These are phyloP conservation scores for Charanyca ferruginea DNA, from an alignment of 2,888 invertebrate genomes.

Conservation along the genomic window DNA sequence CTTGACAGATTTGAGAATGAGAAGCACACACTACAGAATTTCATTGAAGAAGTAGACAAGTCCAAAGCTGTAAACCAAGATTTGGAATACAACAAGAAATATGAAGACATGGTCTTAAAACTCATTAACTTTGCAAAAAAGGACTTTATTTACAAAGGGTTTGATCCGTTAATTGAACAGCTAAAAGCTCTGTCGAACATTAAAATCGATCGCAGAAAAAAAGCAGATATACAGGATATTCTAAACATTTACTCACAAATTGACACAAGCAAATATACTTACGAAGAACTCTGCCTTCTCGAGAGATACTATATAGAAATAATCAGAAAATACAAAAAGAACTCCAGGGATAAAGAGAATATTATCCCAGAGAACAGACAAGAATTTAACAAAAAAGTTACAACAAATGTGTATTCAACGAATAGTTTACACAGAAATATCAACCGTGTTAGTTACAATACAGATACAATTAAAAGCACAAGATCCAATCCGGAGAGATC, in stretches of 20 bases:
- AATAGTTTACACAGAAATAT: constrained; percentile 69
- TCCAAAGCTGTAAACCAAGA: constrained; percentile 83
- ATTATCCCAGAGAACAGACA: constrained; percentile 63
- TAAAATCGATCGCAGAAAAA: constrained; percentile 81
- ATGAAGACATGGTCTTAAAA: constrained; percentile 87
- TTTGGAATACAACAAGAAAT: constrained; percentile 85
- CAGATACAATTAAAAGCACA: constrained; percentile 71
- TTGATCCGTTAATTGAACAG: constrained; percentile 87
- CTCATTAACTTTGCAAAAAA: constrained; percentile 87
- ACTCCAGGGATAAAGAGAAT: constrained; percentile 78
- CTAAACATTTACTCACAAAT: constrained; percentile 85
- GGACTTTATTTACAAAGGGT: constrained; percentile 88
- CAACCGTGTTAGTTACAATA: constrained; percentile 67
- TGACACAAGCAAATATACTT: constrained; percentile 84
- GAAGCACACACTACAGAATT: constrained; percentile 81
- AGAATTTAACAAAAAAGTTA: constrained; percentile 74
- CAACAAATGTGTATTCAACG: constrained; percentile 71
- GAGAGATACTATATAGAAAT: constrained; percentile 88
- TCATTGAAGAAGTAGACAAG: constrained; percentile 86
- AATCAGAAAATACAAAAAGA: constrained; percentile 81
- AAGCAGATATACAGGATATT: constrained; percentile 83
- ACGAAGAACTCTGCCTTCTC: constrained; percentile 86
- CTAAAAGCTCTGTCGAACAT: constrained; percentile 83
- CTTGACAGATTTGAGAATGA: constrained; percentile 82
- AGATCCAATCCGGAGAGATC: constrained; percentile 70